Conservation (phyloP, 2,888 invertebrate species). For the Hyppa rectilinea region DNA sequence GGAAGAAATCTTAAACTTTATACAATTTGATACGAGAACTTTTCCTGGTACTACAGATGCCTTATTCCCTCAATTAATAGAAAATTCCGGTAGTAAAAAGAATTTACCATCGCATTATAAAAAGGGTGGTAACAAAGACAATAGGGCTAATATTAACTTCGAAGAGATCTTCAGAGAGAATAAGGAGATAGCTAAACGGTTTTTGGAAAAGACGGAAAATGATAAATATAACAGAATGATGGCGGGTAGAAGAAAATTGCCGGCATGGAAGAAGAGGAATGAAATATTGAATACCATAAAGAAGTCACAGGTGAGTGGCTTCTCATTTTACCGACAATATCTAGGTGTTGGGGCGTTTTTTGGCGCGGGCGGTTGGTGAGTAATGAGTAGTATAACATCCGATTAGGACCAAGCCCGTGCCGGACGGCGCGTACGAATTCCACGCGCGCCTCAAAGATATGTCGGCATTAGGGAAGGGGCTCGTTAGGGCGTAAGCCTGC, state of each 20-base stretch:
- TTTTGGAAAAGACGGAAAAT: constrained; percentile 91
- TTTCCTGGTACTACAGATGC: constrained; percentile 90
- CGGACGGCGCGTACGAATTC: no score
- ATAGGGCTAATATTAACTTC: constrained; percentile 86
- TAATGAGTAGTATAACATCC: no score
- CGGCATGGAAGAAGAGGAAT: constrained; percentile 93
- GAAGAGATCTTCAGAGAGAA: constrained; percentile 92
- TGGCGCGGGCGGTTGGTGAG: no score
- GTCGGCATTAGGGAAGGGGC: no score
- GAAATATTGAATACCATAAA: constrained; percentile 92
- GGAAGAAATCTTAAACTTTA: constrained; percentile 91
- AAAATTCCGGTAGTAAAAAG: constrained; percentile 76
- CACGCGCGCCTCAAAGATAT: no score
- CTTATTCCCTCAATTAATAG: constrained; percentile 91
- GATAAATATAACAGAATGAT: constrained; percentile 93
- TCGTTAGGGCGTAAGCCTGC: no score
- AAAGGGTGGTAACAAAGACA: constrained; percentile 91
- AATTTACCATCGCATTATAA: constrained; percentile 92
- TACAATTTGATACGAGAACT: constrained; percentile 89
- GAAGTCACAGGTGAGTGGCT: constrained; percentile 88
- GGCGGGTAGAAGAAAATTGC: constrained; percentile 91
- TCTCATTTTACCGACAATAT: not conserved
- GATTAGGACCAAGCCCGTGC: no score
- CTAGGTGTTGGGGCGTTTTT: not conserved
- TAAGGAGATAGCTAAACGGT: constrained; percentile 91